phyloP scores from a whole-genome alignment of 2,113 vertebrate genomes.

The Chamaetylas fuelleborni region DNA sequence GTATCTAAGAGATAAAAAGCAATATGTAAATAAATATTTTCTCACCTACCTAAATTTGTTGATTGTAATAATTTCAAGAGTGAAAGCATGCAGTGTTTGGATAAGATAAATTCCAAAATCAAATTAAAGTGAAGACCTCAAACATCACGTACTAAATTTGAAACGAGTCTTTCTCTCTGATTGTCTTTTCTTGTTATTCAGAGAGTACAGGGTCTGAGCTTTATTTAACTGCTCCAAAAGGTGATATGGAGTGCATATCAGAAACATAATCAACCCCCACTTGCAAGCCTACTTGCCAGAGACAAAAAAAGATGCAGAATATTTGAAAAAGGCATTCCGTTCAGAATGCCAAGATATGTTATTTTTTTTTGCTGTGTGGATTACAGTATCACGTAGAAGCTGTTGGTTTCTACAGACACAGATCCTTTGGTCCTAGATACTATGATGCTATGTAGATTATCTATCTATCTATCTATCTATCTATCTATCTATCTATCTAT shows the following conservation, averaged over 20 bases:
- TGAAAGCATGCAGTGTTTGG: background rate
- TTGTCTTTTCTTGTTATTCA: background rate
- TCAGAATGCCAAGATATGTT: background rate
- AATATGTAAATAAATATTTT: background rate
- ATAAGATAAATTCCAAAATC: background rate
- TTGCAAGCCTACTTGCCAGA: background rate
- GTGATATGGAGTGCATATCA: background rate
- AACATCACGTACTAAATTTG: background rate
- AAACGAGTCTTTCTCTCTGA: background rate
- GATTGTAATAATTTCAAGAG: background rate
- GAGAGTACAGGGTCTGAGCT: background rate
- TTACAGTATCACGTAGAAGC: background rate
- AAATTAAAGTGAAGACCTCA: background rate
- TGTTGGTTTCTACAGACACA: background rate
- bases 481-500: background rate
- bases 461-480: background rate
- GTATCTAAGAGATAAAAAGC: background rate
- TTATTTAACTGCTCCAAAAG: background rate
- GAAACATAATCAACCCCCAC: background rate
- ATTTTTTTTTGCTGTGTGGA: background rate
- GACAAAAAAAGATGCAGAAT: constrained; percentile 12
- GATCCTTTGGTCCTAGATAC: background rate
- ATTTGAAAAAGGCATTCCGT: constrained; percentile 15
- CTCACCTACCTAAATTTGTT: background rate
- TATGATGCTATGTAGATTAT: background rate